Evolutionary conservation across 2,888 invertebrate species (phyloP).

Genomic region (Sarcophaga caerulescens): DNA sequence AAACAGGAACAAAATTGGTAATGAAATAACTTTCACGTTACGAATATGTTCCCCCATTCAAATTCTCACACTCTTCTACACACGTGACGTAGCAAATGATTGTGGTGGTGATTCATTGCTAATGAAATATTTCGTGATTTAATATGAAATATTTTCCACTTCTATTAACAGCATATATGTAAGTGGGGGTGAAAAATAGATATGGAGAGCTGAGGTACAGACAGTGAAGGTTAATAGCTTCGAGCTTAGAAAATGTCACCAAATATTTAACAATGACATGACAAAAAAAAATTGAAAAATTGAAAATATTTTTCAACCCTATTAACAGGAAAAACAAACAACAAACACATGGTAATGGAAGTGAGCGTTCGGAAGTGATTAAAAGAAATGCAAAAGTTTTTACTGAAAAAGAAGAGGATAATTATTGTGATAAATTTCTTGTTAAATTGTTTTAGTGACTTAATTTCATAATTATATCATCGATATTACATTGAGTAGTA

Average conservation of each 20-base stretch:
- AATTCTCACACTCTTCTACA: background rate
- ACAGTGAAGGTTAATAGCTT: background rate
- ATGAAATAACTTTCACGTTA: conserved; percentile 48
- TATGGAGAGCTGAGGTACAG: too few relatives aligned
- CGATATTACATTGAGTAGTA: too few relatives aligned
- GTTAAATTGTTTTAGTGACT: too few relatives aligned
- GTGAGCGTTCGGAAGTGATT: too few relatives aligned
- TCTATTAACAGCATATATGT: too few relatives aligned
- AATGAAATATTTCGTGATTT: conserved; percentile 44
- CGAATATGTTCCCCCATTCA: conserved; percentile 2
- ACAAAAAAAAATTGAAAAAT: background rate
- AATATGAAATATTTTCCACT: conserved; percentile 38
- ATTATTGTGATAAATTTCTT: too few relatives aligned
- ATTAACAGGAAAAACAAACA: background rate
- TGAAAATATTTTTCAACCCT: background rate
- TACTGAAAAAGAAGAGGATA: too few relatives aligned
- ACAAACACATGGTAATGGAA: background rate
- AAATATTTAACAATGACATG: conserved; percentile 23
- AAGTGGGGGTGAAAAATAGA: too few relatives aligned
- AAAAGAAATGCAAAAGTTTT: too few relatives aligned
- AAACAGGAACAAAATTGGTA: conserved; percentile 22
- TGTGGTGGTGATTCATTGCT: background rate
- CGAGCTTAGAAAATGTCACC: background rate
- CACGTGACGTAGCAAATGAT: background rate
- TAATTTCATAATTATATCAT: too few relatives aligned